Conservation (phyloP, 2,113 vertebrate species). For the Microcebus tavaratra region DNA sequence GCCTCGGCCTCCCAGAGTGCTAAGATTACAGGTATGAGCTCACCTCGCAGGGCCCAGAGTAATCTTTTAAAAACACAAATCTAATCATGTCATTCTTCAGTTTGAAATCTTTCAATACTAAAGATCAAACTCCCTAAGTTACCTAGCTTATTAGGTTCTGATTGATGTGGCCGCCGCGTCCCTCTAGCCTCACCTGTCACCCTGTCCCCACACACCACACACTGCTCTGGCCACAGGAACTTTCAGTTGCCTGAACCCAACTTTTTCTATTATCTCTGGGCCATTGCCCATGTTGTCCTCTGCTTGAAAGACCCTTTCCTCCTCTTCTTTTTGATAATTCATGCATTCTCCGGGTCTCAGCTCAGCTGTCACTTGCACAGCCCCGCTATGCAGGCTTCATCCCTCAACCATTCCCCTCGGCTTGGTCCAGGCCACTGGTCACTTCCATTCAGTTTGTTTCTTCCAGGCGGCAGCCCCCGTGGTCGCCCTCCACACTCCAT, state of each 20-base stretch:
- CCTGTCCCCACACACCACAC: background rate
- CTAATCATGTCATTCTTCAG: background rate
- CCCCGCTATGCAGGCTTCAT: background rate
- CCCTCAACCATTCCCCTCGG: background rate
- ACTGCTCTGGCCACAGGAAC: background rate
- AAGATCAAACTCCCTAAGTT: background rate
- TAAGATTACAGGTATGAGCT: too few species aligned
- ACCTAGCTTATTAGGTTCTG: background rate
- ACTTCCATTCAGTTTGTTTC: background rate
- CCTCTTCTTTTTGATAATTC: background rate
- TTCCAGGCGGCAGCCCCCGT: background rate
- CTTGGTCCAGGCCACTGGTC: background rate
- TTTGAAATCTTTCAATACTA: background rate
- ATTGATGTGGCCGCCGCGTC: background rate
- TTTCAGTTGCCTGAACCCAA: slow-evolving; percentile 1
- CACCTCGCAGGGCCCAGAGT: background rate
- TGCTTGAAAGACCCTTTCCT: background rate
- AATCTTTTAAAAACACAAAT: slow-evolving; percentile 17
- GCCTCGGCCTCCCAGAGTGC: too few species aligned
- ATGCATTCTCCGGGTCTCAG: background rate
- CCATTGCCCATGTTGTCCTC: background rate
- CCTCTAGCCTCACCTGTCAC: background rate
- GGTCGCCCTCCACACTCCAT: background rate
- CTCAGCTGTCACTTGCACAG: background rate
- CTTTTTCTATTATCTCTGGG: background rate